Base-by-base conservation (phyloP, 2,113 vertebrate species). In the Poecilia latipinna region DNA sequence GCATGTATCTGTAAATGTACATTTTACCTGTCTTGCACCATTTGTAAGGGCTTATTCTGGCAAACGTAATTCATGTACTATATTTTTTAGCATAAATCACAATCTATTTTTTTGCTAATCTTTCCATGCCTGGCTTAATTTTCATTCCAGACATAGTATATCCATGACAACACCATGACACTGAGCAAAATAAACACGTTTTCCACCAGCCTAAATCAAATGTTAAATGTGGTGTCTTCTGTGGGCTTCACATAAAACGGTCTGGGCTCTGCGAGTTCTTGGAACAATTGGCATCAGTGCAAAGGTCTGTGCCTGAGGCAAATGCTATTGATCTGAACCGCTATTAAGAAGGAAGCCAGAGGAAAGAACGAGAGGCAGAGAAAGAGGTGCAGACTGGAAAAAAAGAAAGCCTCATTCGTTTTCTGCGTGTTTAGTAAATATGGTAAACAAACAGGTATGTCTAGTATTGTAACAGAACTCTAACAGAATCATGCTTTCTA, bases 271-370 rank as follows among this genome's bases (percentile, higher is more conserved):
- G 80, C 65, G 73, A 86, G 70, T 90, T 91, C 86, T 73, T 82
- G 79, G 89, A 92, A 91, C 86, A 90, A 92, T 90, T 83, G 85
- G 80, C 83, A 85, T 88, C 79, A 83, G 88, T 81, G 82, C 83
- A 90, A 90, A 91, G 82, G 90, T 91, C 88, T 89, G 72, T 54
- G 90, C 89, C 91, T 61, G 79, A 82, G 90, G 92, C 90, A 33
- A 82, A 54, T 44, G 39, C 78, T 74, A 93, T 92, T 91, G 90
- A 93, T 94, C 91, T 86, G 76, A 81, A 35, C 68, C 80, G 69
- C 78, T 63, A 78, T 90, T 89, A 87, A 87, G 79, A 79, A 70
- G 76, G 66, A 91, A 79, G 71, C 69, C 63, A 28, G 44, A 57
- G 7, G 51, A 57, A 8, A 48, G 8, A 57, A 7, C 3, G 7